These are phyloP conservation scores for Chionodraco myersi DNA, from an alignment of 2,113 vertebrate species.

Conservation along the genomic window DNA sequence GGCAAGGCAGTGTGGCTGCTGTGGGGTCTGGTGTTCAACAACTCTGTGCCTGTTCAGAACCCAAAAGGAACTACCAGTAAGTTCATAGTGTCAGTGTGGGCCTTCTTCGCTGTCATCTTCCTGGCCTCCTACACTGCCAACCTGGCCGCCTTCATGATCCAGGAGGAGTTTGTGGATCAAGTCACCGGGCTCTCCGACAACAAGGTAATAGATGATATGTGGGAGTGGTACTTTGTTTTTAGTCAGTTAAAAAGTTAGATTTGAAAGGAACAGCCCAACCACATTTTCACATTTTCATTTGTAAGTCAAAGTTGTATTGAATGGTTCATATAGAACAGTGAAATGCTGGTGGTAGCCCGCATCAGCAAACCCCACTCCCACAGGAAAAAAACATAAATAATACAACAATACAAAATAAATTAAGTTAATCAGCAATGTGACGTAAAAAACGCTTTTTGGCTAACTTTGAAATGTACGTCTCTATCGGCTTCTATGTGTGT, in stretches of 20 bases:
- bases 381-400: too few species aligned
- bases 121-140: slow-evolving; percentile 99
- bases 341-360: too few species aligned
- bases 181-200: slow-evolving; percentile 98
- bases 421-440: too few species aligned
- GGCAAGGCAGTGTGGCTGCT: slow-evolving; percentile 98
- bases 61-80: slow-evolving; percentile 98
- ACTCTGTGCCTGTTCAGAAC: slow-evolving; percentile 98
- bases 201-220: slow-evolving; percentile 85
- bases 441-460: too few species aligned
- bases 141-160: slow-evolving; percentile 99
- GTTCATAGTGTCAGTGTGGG: slow-evolving; percentile 99
- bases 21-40: slow-evolving; percentile 99
- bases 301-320: too few species aligned
- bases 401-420: too few species aligned
- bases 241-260: not conserved
- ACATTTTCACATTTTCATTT: too few species aligned
- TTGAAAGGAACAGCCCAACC: too few species aligned
- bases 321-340: too few species aligned
- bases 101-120: slow-evolving; percentile 99
- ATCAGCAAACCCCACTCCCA: too few species aligned
- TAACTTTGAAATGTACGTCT: too few species aligned
- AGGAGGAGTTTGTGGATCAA: slow-evolving; percentile 98
- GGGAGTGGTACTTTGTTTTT: not conserved
- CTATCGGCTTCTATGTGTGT: too few species aligned